Evolutionary conservation across 2,888 invertebrate genomes (phyloP), one percentile per base, ranked within the genome.

Genomic region (Nephrotoma appendiculata): DNA sequence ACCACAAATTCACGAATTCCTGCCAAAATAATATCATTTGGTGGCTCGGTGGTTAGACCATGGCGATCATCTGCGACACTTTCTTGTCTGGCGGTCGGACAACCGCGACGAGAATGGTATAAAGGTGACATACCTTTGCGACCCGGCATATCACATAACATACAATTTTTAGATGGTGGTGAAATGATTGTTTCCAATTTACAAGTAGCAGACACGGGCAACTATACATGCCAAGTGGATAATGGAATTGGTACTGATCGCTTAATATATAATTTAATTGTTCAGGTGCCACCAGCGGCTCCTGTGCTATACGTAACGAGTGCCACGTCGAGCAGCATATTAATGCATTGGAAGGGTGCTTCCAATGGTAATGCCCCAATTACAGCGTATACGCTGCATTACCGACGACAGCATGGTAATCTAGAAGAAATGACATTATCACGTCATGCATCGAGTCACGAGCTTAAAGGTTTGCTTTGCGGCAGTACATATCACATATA

Each of bases 261-360:
- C 85, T 92, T 95, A 5, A 93, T 94, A 0, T 95, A 95, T 89
- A 92, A 92, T 86, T 91, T 95, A n/a, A 92, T 94, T 41, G 95
- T 95, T 0, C 95, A 95, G 92, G 96, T 96, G 85, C 95, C 96
- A 9, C 96, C 96, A 0, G 93, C 93, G 48, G 94, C 96, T 0
- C 96, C 96, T 0, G 93, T 94, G 5, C 91, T 96, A 2, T 95
- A 95, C 89, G 94, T 96, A 4, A 95, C 95, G 4, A 95, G 95
- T 89, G 95, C 95, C 2, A 96, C 96, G 0, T 94, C 95, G 86
- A 94, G 94, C 89, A 95, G 96, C 88, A 94, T 96, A 87, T 91
- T 95, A 84, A 92, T 96, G 88, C 95, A 95, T 88, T 96, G 96
- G 96, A 95, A 95, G 90, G 92, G 95, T n/a, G 94, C 94, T 12